Conservation (phyloP, 2,113 vertebrate genomes). For the Colossoma macropomum region DNA sequence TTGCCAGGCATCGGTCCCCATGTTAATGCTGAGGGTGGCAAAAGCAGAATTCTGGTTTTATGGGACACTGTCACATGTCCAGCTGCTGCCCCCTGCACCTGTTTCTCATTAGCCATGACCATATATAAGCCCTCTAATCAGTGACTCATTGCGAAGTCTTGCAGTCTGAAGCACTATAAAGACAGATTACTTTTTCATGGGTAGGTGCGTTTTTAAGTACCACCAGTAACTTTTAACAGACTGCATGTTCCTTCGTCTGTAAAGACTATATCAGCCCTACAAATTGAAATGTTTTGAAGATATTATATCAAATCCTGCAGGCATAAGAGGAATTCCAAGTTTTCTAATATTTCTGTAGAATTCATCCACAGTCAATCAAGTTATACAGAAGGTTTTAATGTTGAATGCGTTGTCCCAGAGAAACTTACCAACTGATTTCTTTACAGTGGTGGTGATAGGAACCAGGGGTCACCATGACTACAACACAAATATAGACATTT, state of each 20-base stretch:
- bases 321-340: too few species aligned
- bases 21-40: background rate
- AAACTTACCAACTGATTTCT: too few species aligned
- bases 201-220: background rate
- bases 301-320: too few species aligned
- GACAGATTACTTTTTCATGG: background rate
- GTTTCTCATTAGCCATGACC: background rate
- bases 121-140: background rate
- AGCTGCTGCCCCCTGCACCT: background rate
- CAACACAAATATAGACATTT: too few species aligned
- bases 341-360: too few species aligned
- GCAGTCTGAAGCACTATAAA: background rate
- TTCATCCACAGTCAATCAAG: too few species aligned
- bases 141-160: background rate
- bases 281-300: too few species aligned
- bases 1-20: background rate
- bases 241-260: background rate
- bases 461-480: too few species aligned
- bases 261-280: too few species aligned
- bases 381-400: too few species aligned
- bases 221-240: background rate
- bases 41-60: background rate
- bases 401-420: too few species aligned
- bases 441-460: too few species aligned
- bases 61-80: background rate